Evolutionary conservation across 37 sponge, comb jelly and placozoan genomes (phyloP).

Genomic region (Aplysina aerophoba): DNA sequence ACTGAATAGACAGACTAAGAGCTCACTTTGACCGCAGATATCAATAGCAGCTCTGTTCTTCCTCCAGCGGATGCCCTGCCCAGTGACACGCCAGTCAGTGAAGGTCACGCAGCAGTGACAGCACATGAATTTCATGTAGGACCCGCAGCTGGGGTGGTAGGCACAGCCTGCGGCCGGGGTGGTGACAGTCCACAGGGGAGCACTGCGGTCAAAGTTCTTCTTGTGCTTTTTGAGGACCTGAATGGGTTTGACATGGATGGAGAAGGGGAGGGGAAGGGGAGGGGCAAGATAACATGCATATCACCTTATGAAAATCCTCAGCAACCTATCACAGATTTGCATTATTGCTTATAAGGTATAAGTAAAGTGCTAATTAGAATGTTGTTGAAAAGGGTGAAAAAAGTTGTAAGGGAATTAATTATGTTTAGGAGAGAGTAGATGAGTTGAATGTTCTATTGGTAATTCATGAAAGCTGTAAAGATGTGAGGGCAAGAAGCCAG

Average conservation of each 20-base stretch:
- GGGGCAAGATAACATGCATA: too few species aligned
- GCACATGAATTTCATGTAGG: conserved; percentile 37
- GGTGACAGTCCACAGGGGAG: conserved; percentile 75
- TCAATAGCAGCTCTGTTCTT: conserved; percentile 73
- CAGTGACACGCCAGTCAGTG: conserved; percentile 82
- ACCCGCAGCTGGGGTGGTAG: conserved; percentile 64
- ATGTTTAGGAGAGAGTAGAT: too few species aligned
- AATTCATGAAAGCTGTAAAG: too few species aligned
- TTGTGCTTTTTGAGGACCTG: conserved; percentile 84
- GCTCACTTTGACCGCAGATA: conserved; percentile 76
- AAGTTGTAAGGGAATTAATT: too few species aligned
- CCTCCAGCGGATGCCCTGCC: conserved; percentile 85
- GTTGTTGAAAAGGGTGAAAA: too few species aligned
- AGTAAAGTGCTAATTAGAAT: too few species aligned
- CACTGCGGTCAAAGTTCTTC: conserved; percentile 71
- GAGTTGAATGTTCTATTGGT: too few species aligned
- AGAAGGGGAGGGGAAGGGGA: neutral
- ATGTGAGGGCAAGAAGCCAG: too few species aligned
- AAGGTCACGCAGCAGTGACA: conserved; percentile 77
- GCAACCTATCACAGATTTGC: too few species aligned
- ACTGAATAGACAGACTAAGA: too few species aligned
- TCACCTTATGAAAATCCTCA: too few species aligned
- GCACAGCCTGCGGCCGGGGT: conserved; percentile 72
- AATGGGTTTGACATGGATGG: neutral
- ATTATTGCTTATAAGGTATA: too few species aligned